phyloP scores from a whole-genome alignment of 1,140 invertebrate genomes.

The Whitmania pigra region DNA sequence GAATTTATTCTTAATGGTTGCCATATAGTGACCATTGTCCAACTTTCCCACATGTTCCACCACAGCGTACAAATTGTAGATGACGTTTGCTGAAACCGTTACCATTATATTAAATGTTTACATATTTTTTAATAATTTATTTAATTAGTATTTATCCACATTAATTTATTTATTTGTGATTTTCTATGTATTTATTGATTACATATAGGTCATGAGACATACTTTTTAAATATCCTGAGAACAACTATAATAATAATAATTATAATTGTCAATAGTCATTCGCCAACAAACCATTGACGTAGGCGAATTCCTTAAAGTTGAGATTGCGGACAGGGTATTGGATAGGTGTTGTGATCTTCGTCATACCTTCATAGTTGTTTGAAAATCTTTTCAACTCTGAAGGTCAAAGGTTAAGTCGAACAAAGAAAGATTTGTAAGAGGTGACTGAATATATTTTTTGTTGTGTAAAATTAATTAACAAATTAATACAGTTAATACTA shows the following conservation, averaged over 20 bases:
- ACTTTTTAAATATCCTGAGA: too few species aligned
- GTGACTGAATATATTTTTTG: too few species aligned
- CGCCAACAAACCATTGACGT: background rate
- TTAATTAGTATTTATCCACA: too few species aligned
- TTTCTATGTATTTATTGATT: too few species aligned
- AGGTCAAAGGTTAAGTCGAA: too few species aligned
- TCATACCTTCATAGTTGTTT: background rate
- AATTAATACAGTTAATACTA: too few species aligned
- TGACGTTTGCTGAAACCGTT: background rate
- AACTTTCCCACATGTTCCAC: background rate
- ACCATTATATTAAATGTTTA: too few species aligned
- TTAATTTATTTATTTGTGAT: too few species aligned
- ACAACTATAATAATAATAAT: background rate
- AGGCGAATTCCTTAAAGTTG: background rate
- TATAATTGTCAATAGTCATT: background rate
- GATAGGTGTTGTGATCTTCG: background rate
- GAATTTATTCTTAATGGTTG: background rate
- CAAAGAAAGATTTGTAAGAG: too few species aligned
- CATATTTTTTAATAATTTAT: too few species aligned
- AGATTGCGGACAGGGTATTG: background rate
- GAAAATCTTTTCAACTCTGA: slow-evolving; percentile 2
- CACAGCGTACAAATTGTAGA: slow-evolving; percentile 1
- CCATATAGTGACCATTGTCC: background rate
- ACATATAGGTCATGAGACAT: too few species aligned
- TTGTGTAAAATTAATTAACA: too few species aligned